Conservation (phyloP, 2,797 vertebrate genomes). For the Mastacembelus armatus region DNA sequence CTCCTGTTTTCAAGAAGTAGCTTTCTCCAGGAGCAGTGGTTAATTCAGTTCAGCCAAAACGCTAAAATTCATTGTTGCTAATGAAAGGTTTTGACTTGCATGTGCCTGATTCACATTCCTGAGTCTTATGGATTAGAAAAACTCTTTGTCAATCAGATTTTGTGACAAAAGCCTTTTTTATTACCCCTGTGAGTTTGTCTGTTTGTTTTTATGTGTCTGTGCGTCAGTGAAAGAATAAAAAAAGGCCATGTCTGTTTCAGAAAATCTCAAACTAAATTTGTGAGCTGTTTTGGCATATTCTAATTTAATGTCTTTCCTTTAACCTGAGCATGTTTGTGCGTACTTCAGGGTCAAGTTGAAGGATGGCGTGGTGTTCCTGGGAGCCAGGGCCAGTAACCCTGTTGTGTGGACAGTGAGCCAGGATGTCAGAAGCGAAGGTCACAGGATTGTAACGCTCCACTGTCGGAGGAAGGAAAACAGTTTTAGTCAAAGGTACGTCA, state of each 20-base stretch:
- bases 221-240: neutral
- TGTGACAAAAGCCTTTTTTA: constrained; percentile 3
- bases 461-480: constrained; percentile 89
- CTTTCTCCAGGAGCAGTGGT: too few relatives aligned
- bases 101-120: constrained; percentile 1
- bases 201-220: too few relatives aligned
- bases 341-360: constrained; percentile 91
- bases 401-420: constrained; percentile 90
- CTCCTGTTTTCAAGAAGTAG: constrained; percentile 11
- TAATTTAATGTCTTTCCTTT: neutral
- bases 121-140: too few relatives aligned
- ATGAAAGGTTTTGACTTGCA: constrained; percentile 25
- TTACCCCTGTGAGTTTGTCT: constrained; percentile 14
- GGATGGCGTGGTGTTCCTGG: constrained; percentile 91
- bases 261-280: constrained; percentile 12
- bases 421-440: constrained; percentile 90
- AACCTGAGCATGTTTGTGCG: constrained; percentile 16
- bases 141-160: neutral
- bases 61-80: constrained; percentile 10
- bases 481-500: constrained; percentile 86
- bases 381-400: constrained; percentile 87
- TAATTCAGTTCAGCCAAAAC: constrained; percentile 24
- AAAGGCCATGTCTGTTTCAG: neutral
- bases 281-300: neutral
- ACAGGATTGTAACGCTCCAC: constrained; percentile 87